These are phyloP conservation scores for Thalassophryne amazonica DNA, from an alignment of 2,797 vertebrate genomes.

Conservation along the genomic window DNA sequence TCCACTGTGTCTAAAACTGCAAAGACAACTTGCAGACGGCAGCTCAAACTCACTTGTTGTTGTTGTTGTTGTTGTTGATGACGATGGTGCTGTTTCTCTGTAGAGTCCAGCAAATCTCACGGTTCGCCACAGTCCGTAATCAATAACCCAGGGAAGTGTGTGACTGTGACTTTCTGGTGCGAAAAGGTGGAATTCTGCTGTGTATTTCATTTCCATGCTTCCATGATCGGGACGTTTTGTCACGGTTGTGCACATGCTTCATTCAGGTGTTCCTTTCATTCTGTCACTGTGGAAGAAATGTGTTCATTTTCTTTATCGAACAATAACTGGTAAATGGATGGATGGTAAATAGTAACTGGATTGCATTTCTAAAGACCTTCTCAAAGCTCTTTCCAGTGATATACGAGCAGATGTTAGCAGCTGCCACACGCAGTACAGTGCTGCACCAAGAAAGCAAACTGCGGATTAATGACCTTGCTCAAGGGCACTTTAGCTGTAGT, in stretches of 20 bases:
- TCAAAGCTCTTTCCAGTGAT: too few species aligned
- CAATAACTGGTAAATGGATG: conserved; percentile 16
- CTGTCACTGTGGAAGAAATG: conserved; percentile 27
- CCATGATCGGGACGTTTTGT: conserved; percentile 53
- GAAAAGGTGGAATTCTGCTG: conserved; percentile 15
- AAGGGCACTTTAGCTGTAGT: too few species aligned
- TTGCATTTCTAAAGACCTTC: too few species aligned
- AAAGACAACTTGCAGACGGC: conserved; percentile 40
- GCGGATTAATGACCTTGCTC: too few species aligned
- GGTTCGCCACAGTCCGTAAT: conserved; percentile 17
- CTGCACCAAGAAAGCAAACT: too few species aligned
- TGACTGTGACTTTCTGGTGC: conserved; percentile 4
- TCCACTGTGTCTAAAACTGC: conserved; percentile 38
- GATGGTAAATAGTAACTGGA: too few species aligned
- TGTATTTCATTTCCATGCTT: conserved; percentile 44
- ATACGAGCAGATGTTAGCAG: too few species aligned
- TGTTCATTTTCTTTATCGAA: conserved; percentile 22
- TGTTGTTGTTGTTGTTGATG: too few species aligned
- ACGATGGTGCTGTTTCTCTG: conserved; percentile 13
- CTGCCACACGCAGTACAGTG: too few species aligned
- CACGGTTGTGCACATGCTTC: conserved; percentile 49
- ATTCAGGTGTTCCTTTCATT: conserved; percentile 40
- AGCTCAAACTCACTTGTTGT: conserved; percentile 46
- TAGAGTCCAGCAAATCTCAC: conserved; percentile 10
- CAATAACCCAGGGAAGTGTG: not conserved